Evolutionary conservation across 2,797 vertebrate genomes (phyloP).

Genomic region (Oreortyx pictus): DNA sequence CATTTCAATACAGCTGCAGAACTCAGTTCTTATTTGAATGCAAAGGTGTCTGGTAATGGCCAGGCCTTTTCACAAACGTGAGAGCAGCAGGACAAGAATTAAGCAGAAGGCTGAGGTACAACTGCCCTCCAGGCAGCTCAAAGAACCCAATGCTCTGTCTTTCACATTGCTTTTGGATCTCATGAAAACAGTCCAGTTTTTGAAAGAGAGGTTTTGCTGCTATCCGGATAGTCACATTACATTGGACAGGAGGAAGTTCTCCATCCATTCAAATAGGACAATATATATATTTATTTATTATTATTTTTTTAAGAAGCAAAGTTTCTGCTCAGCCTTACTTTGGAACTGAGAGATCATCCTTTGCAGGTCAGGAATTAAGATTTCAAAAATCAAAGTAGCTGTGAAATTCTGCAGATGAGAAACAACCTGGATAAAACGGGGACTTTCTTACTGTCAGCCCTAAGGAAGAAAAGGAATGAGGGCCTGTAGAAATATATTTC

Average conservation of each 20-base stretch:
- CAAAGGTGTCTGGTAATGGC: slow-evolving; percentile 5
- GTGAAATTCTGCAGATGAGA: slow-evolving; percentile 43
- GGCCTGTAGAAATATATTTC: slow-evolving; percentile 6
- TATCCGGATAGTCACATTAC: slow-evolving; percentile 54
- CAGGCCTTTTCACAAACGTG: neutral
- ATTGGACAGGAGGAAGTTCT: neutral
- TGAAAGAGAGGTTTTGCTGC: slow-evolving; percentile 31
- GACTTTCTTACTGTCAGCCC: neutral
- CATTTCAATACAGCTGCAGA: slow-evolving; percentile 23
- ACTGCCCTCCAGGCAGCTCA: neutral
- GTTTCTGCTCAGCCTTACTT: slow-evolving; percentile 20
- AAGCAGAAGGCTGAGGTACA: slow-evolving; percentile 26
- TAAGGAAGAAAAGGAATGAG: neutral
- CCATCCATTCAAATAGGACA: neutral
- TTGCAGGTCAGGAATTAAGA: neutral
- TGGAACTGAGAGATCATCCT: slow-evolving; percentile 23
- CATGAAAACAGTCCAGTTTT: slow-evolving; percentile 52
- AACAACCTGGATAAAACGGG: neutral
- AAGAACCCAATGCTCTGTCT: slow-evolving; percentile 10
- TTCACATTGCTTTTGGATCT: slow-evolving; percentile 59
- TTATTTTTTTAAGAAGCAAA: neutral
- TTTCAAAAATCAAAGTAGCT: neutral
- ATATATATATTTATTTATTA: no score
- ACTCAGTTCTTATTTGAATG: slow-evolving; percentile 2
- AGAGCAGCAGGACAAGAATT: slow-evolving; percentile 54